These are phyloP conservation scores for Rotaria socialis DNA, from an alignment of 2,888 invertebrate species.

Conservation along the genomic window DNA sequence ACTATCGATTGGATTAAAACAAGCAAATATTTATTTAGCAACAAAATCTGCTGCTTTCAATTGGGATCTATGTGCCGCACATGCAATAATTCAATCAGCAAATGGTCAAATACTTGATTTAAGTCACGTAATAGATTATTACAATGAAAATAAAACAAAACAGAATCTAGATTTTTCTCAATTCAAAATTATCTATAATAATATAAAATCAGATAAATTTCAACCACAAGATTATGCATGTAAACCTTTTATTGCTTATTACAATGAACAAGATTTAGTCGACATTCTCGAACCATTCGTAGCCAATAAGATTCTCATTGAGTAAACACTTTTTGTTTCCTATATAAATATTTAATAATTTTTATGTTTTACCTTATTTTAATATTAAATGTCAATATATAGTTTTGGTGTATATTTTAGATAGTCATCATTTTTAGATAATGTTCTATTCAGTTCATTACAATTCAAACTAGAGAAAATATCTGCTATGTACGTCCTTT, in stretches of 20 bases:
- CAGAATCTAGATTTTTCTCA: background rate
- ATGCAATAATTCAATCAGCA: background rate
- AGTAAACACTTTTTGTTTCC: background rate
- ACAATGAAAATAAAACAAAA: background rate
- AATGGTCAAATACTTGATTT: constrained; percentile 27
- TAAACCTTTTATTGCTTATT: constrained; percentile 1
- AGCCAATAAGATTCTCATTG: background rate
- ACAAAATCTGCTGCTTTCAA: background rate
- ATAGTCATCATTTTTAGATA: background rate
- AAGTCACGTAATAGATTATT: background rate
- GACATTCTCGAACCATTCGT: background rate
- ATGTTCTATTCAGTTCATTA: too few relatives aligned
- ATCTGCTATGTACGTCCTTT: too few relatives aligned
- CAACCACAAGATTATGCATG: background rate
- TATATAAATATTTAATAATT: background rate
- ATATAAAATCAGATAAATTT: background rate
- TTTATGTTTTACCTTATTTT: background rate
- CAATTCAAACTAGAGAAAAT: too few relatives aligned
- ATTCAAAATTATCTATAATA: background rate
- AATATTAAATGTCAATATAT: background rate
- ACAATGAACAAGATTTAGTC: background rate
- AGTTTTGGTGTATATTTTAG: too few relatives aligned
- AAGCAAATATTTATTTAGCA: background rate
- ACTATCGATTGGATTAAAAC: constrained; percentile 19
- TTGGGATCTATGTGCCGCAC: constrained; percentile 6